Base-by-base conservation (phyloP, 2,113 vertebrate genomes). In the Seriola rivoliana region DNA sequence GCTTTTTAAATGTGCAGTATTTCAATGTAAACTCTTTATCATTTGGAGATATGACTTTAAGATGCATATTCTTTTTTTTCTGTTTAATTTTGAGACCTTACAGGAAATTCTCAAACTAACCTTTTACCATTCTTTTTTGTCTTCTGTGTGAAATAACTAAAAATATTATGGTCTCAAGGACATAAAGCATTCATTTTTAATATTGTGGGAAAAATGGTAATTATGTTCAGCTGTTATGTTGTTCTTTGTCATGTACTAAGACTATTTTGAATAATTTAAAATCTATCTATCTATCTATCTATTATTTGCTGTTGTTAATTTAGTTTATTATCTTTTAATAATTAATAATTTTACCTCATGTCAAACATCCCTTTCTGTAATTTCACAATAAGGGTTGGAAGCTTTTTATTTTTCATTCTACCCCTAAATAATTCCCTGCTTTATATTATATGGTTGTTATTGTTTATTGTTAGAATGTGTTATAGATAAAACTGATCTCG, bases 381-480 rank as follows among this genome's bases (percentile, higher is more conserved):
- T 63, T 17, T 50, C n/a, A 79, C 19, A 40, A 8, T 34, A 63
- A 64, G 40, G 5, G n/a, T 14, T 32, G 10, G 4, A 21, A 25
- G 32, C 21, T 32, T 67, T 75, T 68, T n/a, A 3, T 34, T 73
- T 85, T 58, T 32, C 8, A 17, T 50, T 16, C 10, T 58, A 16
- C 29, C 10, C 71, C 17, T 52, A 73, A 52, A 79, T 65, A 14
- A 52, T 46, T n/a, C 21, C 0, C 4, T 46, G 10, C 29, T 57
- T 10, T 55, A 8, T 21, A 60, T 34, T 25, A 52, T 13, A 69
- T n/a, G 8, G 40, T 34, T 44, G n/a, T 21, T 38, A 29, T 42
- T 38, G 3, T 64, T 58, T 67, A 42, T 48, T 62, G 44, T 52
- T 16, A 68, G 54, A 82, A 64, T 63, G 68, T 36, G 66, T 9